Percentiles rank a stretch among this genome's conserved stretches.
Evolutionary conservation across 1,140 invertebrate genomes (phyloP).

Genomic region (Sesamia nonagrioides): DNA sequence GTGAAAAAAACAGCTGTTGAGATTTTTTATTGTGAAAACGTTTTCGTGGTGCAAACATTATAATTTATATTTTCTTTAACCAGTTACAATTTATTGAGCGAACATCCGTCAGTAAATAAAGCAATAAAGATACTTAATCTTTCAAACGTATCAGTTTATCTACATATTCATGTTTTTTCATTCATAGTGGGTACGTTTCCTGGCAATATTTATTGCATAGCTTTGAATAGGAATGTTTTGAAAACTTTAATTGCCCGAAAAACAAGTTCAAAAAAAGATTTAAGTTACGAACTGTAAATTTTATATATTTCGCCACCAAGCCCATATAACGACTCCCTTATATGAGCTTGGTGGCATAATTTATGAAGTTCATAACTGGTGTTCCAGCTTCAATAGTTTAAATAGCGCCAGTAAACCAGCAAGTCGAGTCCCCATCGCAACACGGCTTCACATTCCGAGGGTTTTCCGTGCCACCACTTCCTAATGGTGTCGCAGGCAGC

Average conservation of each 20-base stretch:
- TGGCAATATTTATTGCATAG: neutral
- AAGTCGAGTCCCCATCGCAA: slow-evolving; percentile 53
- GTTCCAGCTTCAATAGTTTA: neutral
- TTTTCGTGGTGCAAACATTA: neutral
- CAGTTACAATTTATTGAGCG: neutral
- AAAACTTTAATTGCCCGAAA: too few species aligned
- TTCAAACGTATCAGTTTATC: neutral
- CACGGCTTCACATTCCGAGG: slow-evolving; percentile 72
- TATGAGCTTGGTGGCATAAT: too few species aligned
- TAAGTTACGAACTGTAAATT: too few species aligned
- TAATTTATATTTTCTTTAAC: neutral
- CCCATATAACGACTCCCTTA: too few species aligned
- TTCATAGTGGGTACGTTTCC: too few species aligned
- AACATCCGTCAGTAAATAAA: neutral
- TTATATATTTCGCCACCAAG: too few species aligned
- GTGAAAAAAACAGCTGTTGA: neutral
- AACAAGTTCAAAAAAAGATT: too few species aligned
- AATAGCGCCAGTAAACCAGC: slow-evolving; percentile 23
- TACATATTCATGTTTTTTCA: neutral
- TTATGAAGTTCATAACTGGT: too few species aligned
- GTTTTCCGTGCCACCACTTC: slow-evolving; percentile 77
- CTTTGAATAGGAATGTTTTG: too few species aligned
- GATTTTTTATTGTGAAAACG: neutral
- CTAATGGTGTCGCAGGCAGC: slow-evolving; percentile 72
- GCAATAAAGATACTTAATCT: neutral